Evolutionary conservation across 2,113 vertebrate species (phyloP), one percentile per base, ranked within the genome.

Genomic region (Dissostichus mawsoni): DNA sequence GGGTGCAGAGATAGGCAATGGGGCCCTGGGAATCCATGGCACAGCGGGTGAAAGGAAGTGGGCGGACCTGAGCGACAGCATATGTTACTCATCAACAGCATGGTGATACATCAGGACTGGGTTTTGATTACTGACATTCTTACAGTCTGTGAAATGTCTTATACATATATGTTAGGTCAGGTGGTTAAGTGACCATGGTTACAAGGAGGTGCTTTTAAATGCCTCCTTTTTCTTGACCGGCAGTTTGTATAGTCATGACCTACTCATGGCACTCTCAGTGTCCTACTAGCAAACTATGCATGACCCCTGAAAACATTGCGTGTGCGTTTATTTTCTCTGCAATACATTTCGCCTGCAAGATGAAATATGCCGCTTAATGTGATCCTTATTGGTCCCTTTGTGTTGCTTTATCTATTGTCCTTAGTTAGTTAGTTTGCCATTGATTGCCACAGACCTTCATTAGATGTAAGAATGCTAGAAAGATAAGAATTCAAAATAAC

Each of bases 1-100:
- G 71, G 81, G 78, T 75, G 64, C 79, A 85, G 55, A 86, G 76
- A 85, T 74, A 74, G 76, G 74, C 73, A 81, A 86, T 20, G 80
- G 76, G 76, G 78, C 82, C 76, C 74, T 52, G 68, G 81, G 80
- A 90, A 77, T 76, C 78, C 57, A 70, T 72, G 64, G 72, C 67
- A 89, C 36, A 64, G 45, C 70, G 76, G 55, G 41, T 57, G 76
- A 76, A 78, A 61, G 50, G 55, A 85, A 65, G 23, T 36, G 66
- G 59, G 58, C 2, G 20, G 72, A 78, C 62, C 69, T 65, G 69
- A 72, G 64, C 18, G 11, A 61, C 69, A 57, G 17, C 29, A 66
- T 71, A 70, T 70, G 79, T 77, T 81, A 65, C 66, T 55, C 71
- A 89, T 70, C 53, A 79, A 23, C 64, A 59, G 52, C 63, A 23